Conservation (phyloP, 2,797 vertebrate genomes). For the Cercopithecus diana region DNA sequence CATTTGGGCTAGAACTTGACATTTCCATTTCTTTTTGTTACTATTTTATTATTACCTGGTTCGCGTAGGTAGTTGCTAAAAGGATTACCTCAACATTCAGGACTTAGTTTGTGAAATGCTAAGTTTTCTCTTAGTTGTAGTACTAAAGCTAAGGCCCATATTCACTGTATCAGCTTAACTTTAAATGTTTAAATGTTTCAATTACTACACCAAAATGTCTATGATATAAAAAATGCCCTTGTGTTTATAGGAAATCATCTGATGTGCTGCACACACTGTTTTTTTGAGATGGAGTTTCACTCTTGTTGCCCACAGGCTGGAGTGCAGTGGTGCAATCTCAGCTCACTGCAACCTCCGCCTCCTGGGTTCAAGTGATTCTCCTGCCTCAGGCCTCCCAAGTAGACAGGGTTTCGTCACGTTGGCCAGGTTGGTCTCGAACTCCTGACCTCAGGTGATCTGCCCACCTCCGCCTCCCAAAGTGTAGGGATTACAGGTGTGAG, state of each 20-base stretch:
- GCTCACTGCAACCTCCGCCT: background rate
- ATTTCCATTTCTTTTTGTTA: background rate
- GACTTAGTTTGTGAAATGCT: background rate
- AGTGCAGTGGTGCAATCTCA: background rate
- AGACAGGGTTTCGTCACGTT: background rate
- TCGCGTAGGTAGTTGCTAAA: conserved; percentile 39
- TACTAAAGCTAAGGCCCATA: background rate
- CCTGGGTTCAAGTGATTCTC: background rate
- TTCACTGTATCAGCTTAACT: background rate
- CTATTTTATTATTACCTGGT: background rate
- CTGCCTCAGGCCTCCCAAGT: background rate
- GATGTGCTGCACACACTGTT: background rate
- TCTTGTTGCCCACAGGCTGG: background rate
- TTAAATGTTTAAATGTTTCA: conserved; percentile 36
- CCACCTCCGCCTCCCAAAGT: background rate
- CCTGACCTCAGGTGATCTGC: background rate
- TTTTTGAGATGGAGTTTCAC: background rate
- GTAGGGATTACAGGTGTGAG: background rate
- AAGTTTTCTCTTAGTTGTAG: background rate
- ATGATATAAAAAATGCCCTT: background rate
- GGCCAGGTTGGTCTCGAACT: background rate
- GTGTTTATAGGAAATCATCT: conserved; percentile 23
- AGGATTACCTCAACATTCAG: conserved; percentile 9
- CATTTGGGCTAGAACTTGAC: conserved; percentile 19
- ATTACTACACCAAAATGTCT: background rate